phyloP scores from a whole-genome alignment of 2,797 vertebrate species.

The Salmo trutta region DNA sequence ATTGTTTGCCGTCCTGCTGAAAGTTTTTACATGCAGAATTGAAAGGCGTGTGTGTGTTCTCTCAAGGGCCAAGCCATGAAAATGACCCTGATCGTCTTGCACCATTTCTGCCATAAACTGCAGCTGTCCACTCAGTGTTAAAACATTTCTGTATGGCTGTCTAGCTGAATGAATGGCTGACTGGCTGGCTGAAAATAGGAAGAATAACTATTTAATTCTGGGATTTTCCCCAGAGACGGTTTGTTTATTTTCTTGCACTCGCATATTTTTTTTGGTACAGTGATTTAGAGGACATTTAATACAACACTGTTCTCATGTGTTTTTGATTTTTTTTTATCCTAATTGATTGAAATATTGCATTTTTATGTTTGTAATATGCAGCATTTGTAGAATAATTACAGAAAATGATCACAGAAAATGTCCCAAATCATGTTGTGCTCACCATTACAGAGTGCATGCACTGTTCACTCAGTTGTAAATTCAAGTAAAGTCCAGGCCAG shows the following conservation, averaged over 20 bases:
- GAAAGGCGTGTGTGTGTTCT: slow-evolving; percentile 47
- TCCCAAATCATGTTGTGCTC: neutral
- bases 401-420: too few species aligned
- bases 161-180: slow-evolving; percentile 35
- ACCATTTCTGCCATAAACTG: slow-evolving; percentile 50
- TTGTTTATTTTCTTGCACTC: slow-evolving; percentile 22
- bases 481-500: slow-evolving; percentile 20
- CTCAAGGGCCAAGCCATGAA: slow-evolving; percentile 45
- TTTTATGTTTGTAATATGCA: too few species aligned
- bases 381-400: neutral
- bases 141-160: slow-evolving; percentile 49
- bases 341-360: too few species aligned
- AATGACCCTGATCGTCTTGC: slow-evolving; percentile 57
- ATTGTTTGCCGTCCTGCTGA: slow-evolving; percentile 25
- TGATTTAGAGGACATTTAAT: neutral
- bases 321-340: too few species aligned
- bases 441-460: neutral
- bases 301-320: neutral
- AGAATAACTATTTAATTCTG: slow-evolving; percentile 28
- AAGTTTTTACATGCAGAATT: slow-evolving; percentile 38
- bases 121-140: slow-evolving; percentile 55
- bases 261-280: neutral
- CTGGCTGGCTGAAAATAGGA: slow-evolving; percentile 36
- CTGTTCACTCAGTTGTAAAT: neutral
- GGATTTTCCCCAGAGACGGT: too few species aligned